phyloP scores from a whole-genome alignment of 2,113 vertebrate species.

The Corythoichthys intestinalis region DNA sequence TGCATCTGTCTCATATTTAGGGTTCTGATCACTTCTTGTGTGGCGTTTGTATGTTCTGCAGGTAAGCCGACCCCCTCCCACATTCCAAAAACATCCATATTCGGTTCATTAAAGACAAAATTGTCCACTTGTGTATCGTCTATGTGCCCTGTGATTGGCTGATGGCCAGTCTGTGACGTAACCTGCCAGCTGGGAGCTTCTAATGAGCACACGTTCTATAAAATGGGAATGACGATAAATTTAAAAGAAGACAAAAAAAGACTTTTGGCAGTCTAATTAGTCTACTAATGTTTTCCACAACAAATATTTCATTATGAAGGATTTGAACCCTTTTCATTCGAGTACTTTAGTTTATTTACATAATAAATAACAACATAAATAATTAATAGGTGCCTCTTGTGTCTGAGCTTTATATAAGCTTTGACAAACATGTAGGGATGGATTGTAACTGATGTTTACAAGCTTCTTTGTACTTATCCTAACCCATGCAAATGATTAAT shows the following conservation, averaged over 20 bases:
- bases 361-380: background rate
- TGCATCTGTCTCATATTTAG: too few species aligned
- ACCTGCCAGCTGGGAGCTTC: too few species aligned
- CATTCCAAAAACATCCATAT: too few species aligned
- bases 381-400: background rate
- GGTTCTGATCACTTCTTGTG: too few species aligned
- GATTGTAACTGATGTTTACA: background rate
- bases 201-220: too few species aligned
- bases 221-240: background rate
- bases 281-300: background rate
- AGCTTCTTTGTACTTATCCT: background rate
- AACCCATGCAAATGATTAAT: background rate
- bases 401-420: background rate
- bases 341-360: background rate
- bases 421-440: background rate
- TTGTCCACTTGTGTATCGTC: too few species aligned
- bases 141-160: too few species aligned
- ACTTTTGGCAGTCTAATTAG: background rate
- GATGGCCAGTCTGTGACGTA: too few species aligned
- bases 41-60: too few species aligned
- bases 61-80: too few species aligned
- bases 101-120: too few species aligned
- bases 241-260: background rate
- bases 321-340: background rate
- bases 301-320: background rate